phyloP scores from a whole-genome alignment of 2,113 vertebrate species.

The Oncorhynchus keta region DNA sequence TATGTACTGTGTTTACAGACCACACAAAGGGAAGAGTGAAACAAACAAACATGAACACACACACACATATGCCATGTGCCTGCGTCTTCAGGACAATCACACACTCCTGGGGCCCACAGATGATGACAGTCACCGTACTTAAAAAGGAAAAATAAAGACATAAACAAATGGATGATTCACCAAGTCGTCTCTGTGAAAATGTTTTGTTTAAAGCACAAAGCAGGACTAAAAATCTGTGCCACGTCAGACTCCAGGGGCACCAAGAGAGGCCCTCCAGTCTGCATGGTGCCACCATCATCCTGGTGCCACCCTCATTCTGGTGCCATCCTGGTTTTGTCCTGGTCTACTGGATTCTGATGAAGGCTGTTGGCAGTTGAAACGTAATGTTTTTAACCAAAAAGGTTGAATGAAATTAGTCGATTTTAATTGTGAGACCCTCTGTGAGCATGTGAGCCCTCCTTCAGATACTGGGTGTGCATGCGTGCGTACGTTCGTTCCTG shows the following conservation, averaged over 20 bases:
- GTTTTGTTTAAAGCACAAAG: neutral
- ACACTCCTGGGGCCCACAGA: constrained; percentile 29
- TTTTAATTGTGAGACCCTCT: too few species aligned
- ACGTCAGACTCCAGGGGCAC: neutral
- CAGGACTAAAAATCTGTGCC: neutral
- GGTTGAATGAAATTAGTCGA: too few species aligned
- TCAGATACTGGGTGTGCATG: neutral
- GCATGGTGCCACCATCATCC: constrained; percentile 3
- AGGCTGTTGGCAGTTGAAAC: neutral
- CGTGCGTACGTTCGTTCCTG: constrained; percentile 16
- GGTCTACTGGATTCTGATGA: too few species aligned
- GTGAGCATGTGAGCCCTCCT: too few species aligned
- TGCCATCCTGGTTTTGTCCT: neutral
- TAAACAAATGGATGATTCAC: neutral
- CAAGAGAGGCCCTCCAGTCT: neutral
- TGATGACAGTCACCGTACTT: constrained; percentile 8
- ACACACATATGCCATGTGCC: constrained; percentile 1
- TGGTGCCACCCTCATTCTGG: neutral
- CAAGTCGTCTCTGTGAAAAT: constrained; percentile 1
- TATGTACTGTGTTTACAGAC: constrained; percentile 28
- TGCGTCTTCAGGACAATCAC: constrained; percentile 22
- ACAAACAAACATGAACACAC: neutral
- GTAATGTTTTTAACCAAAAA: too few species aligned
- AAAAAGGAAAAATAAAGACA: constrained; percentile 14
- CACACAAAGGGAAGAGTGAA: neutral